These are phyloP conservation scores for Caenorhabditis imperialis DNA, from an alignment of 2,888 invertebrate genomes.

Conservation along the genomic window DNA sequence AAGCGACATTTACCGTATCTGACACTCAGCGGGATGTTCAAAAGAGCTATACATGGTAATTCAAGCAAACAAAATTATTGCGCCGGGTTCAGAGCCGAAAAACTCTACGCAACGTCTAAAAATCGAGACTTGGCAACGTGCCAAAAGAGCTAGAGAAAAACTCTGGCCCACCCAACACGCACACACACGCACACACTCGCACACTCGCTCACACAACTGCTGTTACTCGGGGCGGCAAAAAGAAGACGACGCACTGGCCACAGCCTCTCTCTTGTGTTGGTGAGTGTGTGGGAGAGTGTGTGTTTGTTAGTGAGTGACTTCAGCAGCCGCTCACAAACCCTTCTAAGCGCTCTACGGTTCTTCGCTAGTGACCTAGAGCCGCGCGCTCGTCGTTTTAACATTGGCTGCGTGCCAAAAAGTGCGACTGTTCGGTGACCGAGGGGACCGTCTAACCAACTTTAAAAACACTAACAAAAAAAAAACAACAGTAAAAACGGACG, in stretches of 20 bases:
- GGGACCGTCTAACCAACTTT: conserved; percentile 12
- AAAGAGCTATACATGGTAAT: conserved; percentile 34
- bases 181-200: conserved; percentile 34
- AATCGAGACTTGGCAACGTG: conserved; percentile 50
- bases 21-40: conserved; percentile 29
- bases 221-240: conserved; percentile 44
- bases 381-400: conserved; percentile 43
- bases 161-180: conserved; percentile 43
- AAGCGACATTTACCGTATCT: conserved; percentile 39
- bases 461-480: no score
- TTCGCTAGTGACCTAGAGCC: conserved; percentile 18
- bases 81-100: neutral
- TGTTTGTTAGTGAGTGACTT: conserved; percentile 47
- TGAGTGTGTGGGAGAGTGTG: conserved; percentile 35
- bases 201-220: conserved; percentile 41
- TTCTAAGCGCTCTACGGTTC: conserved; percentile 5
- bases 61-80: conserved; percentile 42
- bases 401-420: conserved; percentile 51
- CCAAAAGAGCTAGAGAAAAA: conserved; percentile 51
- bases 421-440: conserved; percentile 38
- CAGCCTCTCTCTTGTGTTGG: conserved; percentile 24
- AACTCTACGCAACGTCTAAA: conserved; percentile 3
- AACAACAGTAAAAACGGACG: neutral
- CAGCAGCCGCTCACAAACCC: conserved; percentile 28
- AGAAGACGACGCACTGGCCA: conserved; percentile 38